Evolutionary conservation across 2,888 invertebrate genomes (phyloP).

Genomic region (Gymnoscelis rufifasciata): DNA sequence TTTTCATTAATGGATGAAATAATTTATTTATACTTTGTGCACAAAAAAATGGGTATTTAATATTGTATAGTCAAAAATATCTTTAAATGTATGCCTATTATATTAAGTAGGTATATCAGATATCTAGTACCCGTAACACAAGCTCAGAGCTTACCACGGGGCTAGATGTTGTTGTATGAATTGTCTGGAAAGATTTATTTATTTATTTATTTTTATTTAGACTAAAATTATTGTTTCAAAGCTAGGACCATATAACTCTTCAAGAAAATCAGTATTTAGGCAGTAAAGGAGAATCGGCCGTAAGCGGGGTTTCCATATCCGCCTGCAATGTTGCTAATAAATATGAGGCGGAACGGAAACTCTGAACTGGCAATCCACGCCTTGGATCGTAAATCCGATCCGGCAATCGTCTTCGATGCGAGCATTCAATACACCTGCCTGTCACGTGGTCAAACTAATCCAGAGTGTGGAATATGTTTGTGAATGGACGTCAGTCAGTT

Average conservation of each 20-base stretch:
- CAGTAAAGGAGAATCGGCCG: not conserved
- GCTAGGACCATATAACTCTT: not conserved
- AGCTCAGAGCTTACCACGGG: no score
- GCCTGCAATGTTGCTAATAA: constrained; percentile 17
- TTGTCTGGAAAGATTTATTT: no score
- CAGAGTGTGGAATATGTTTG: constrained; percentile 1
- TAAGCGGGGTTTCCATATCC: constrained; percentile 1
- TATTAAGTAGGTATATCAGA: no score
- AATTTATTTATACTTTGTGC: no score
- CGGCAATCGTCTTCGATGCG: constrained; percentile 22
- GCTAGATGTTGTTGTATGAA: no score
- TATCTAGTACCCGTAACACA: no score
- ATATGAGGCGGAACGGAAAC: constrained; percentile 11
- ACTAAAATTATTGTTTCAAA: not conserved
- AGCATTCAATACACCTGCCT: constrained; percentile 22
- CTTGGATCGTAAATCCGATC: constrained; percentile 24
- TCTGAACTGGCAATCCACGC: constrained; percentile 15
- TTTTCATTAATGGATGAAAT: no score
- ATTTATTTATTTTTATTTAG: no score
- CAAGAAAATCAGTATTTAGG: not conserved
- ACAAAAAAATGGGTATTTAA: no score
- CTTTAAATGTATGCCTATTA: no score
- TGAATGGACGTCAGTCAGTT: not conserved
- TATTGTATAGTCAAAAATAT: no score
- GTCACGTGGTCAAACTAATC: constrained; percentile 18